Percentiles rank a stretch among this genome's conserved stretches.
Evolutionary conservation across 2,888 invertebrate species (phyloP).

Genomic region (Hypolimnas misippus): DNA sequence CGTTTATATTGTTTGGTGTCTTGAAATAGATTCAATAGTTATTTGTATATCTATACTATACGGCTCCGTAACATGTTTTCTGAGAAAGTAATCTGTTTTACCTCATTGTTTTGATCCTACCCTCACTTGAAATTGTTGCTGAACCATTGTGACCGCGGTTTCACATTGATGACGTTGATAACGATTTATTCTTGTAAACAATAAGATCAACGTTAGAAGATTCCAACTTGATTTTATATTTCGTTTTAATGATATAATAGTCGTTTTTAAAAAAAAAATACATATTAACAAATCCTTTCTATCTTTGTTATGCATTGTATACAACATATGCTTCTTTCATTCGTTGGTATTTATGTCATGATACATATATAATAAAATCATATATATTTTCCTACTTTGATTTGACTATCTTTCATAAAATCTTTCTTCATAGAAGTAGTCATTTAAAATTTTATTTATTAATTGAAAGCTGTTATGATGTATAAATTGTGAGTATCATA

Average conservation of each 20-base stretch:
- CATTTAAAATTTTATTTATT: not conserved
- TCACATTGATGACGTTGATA: conserved; percentile 80
- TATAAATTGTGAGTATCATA: conserved; percentile 10
- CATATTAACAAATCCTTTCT: not conserved
- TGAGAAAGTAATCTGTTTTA: not conserved
- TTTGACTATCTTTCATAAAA: no score
- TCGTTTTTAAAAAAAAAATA: not conserved
- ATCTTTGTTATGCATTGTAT: not conserved
- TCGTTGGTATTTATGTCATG: not conserved
- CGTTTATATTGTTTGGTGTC: conserved; percentile 22
- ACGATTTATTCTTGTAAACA: conserved; percentile 53
- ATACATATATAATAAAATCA: not conserved
- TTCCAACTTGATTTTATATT: conserved; percentile 23
- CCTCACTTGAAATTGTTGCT: conserved; percentile 58
- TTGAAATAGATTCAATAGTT: conserved; percentile 19
- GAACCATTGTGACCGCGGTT: conserved; percentile 59
- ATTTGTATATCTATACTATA: conserved; percentile 23
- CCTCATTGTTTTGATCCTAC: conserved; percentile 67
- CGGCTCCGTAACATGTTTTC: conserved; percentile 5
- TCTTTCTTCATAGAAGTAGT: no score
- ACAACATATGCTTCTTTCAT: conserved; percentile 1
- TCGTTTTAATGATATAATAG: not conserved
- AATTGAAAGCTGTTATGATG: not conserved
- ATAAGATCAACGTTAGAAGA: conserved; percentile 31
- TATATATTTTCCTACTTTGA: not conserved